These are phyloP conservation scores for Chlamydotis undulata DNA, from an alignment of 2,113 vertebrate genomes.

Conservation along the genomic window DNA sequence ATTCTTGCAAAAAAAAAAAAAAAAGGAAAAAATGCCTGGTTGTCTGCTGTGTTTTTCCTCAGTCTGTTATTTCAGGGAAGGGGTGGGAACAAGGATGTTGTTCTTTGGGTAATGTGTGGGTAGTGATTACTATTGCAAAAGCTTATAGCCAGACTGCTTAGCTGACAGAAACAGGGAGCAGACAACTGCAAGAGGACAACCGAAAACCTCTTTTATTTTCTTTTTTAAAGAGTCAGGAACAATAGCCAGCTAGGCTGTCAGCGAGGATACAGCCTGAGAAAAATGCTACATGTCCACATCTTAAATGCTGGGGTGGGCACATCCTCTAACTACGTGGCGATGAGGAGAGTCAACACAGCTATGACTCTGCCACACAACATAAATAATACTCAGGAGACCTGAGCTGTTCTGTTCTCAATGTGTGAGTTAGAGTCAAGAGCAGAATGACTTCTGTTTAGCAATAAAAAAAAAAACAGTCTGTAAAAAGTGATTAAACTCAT, in stretches of 20 bases:
- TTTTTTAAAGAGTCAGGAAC: background rate
- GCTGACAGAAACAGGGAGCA: slow-evolving; percentile 28
- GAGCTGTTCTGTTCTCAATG: background rate
- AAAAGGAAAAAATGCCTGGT: background rate
- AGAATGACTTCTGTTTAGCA: background rate
- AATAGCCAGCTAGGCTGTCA: background rate
- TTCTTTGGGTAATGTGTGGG: slow-evolving; percentile 48
- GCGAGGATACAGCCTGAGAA: background rate
- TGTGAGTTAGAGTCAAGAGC: background rate
- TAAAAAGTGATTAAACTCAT: background rate
- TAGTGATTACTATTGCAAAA: slow-evolving; percentile 55
- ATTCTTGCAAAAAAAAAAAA: slow-evolving; percentile 26
- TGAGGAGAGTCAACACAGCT: background rate
- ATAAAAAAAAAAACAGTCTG: background rate
- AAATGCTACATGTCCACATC: background rate
- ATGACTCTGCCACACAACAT: background rate
- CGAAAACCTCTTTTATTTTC: background rate
- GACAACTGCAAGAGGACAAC: background rate
- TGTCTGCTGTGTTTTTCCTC: slow-evolving; percentile 49
- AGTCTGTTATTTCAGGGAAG: slow-evolving; percentile 66
- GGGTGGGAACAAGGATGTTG: slow-evolving; percentile 48
- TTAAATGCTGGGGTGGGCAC: background rate
- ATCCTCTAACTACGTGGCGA: background rate
- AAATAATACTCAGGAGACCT: background rate
- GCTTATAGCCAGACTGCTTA: slow-evolving; percentile 41